Base-by-base conservation (phyloP, 1,140 invertebrate genomes). In the Brachystomella parvula region DNA sequence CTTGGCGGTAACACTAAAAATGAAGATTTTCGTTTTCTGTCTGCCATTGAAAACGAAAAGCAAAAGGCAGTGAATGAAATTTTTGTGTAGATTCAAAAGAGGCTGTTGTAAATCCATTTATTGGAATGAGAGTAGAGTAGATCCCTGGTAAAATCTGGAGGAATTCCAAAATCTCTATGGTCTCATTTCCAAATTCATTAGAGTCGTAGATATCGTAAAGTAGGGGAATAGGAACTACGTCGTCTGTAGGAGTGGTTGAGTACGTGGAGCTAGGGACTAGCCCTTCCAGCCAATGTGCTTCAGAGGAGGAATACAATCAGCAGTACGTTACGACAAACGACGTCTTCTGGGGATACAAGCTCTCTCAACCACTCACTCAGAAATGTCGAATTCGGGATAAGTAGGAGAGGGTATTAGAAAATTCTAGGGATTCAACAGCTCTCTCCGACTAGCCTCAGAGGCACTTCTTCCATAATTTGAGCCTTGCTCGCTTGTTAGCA, bases 111-210 rank as follows among this genome's bases (percentile, higher is more conserved):
- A n/a, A n/a, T n/a, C n/a, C n/a, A n/a, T n/a, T n/a, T n/a, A n/a
- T n/a, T n/a, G n/a, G n/a, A n/a, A n/a, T n/a, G n/a, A n/a, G n/a
- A n/a, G n/a, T n/a, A n/a, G n/a, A n/a, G n/a, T n/a, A n/a, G n/a
- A n/a, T n/a, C n/a, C n/a, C n/a, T 24, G 49, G 49, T 17, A 19
- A 6, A 17, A 3, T 53, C 24, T 53, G 49, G 49, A 53, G 6
- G 3, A 24, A 53, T 15, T 53, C 49, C 49, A 53, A 53, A 53
- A 53, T 53, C 49, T 15, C 9, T 17, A 53, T 53, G 24, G 49
- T 9, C 21, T 24, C 49, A 53, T 53, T 53, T 53, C 49, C 49
- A 12, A 53, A 53, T 53, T 53, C 49, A 53, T 53, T 53, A 53
- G 24, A 53, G 24, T 53, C 49, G 49, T 53, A 53, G 24, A 53